Evolutionary conservation across 2,797 vertebrate genomes (phyloP), one percentile per base, ranked within the genome.

Genomic region (Psittacula echo): DNA sequence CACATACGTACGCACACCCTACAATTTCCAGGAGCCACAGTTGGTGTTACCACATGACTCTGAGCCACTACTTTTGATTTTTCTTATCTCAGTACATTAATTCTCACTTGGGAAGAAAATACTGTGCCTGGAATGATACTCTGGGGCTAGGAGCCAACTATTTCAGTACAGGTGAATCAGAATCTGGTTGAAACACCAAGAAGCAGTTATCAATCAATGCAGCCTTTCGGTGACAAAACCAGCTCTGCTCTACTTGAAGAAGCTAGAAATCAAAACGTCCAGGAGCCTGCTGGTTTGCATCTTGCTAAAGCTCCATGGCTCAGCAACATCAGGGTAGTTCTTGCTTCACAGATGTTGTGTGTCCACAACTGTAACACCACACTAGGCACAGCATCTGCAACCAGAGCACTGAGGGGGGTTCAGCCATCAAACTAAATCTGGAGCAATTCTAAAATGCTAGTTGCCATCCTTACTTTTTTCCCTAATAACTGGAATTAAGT

Each of bases 401-500:
- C 21, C 54, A 75, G 47, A 67, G 74, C 11, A n/a, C 65, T 50
- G 72, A 81, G 62, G 32, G 32, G 83, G 72, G 45, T 80, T 90
- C 26, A 2, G 60, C 77, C 90, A 65, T 51, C 34, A 4, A 64
- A 87, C 61, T 66, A 94, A 75, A 88, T 42, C 61, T 65, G 94
- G 53, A 65, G 53, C 72, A 44, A 91, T 90, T 92, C 84, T 92
- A 64, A 96, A 93, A 92, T 27, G n/a, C 50, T 85, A 73, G 64
- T 82, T 80, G 66, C 62, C 77, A 78, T n/a, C 10, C 71, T 76
- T 56, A 61, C 54, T 68, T 88, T n/a, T 88, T 67, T 66, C 20
- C n/a, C 64, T 92, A 95, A 22, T 77, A 94, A 56, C 23, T 89
- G 58, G 51, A 90, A 70, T 24, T 77, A 53, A 84, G 41, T 82